Evolutionary conservation across 2,113 vertebrate species (phyloP), one percentile per base, ranked within the genome.

Genomic region (Clinocottus analis): DNA sequence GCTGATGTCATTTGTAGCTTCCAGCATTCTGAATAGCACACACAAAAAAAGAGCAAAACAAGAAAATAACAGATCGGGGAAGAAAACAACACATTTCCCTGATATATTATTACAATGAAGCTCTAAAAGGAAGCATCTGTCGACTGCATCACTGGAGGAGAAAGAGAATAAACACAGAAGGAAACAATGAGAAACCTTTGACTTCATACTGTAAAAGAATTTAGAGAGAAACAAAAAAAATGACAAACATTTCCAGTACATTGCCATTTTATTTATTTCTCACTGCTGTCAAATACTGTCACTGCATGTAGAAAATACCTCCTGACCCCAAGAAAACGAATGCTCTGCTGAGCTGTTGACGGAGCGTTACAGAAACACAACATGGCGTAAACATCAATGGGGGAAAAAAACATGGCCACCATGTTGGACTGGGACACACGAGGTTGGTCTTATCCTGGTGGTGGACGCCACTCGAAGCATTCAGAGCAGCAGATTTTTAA

Each of bases 91-190:
- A 53, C 17, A 39, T 64, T 53, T 56, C 56, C 1, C 3, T 4
- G 6, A 19, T 31, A 27, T n/a, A 59, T 67, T 37, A 5, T 78
- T 33, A 49, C 39, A 12, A 63, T 49, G 53, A 82, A 66, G 51
- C 55, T 72, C 17, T 79, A 21, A 84, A 25, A 62, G 27, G 63
- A 84, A 73, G 59, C 75, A 59, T 79, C 43, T 82, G 75, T 64
- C 10, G 29, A 33, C 33, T 16, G 33, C 61, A 67, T 71, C 35
- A 25, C 33, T 31, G 47, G 37, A 37, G 29, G 35, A 55, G 31
- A 41, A 33, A 12, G 39, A 43, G 16, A 25, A 29, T 63, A 60
- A 79, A 70, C 74, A 89, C 62, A 81, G 23, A 49, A 51, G 71
- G 56, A 79, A 75, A 68, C 47, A 27, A 58, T 71, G 25, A 72